Conservation (phyloP, 1,140 invertebrate species). For the Scylla paramamosain region DNA sequence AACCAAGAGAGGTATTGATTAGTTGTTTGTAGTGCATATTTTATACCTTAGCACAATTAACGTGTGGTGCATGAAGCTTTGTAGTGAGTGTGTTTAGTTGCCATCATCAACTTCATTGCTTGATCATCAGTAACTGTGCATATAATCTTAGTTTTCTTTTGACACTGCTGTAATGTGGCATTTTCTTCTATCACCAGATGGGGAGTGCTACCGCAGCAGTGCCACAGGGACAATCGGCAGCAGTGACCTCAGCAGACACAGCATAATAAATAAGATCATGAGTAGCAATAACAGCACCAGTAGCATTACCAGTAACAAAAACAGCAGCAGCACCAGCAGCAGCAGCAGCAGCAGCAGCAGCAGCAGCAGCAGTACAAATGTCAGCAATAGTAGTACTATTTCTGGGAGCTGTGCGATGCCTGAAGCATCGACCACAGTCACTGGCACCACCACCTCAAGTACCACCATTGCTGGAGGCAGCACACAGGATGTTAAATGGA, state of each 20-base stretch:
- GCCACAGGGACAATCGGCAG: background rate
- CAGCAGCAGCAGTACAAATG: constrained; percentile 19
- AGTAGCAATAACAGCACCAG: background rate
- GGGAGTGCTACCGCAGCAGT: constrained; percentile 34
- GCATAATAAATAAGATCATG: constrained; percentile 16
- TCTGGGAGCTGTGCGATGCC: background rate
- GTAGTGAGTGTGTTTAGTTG: background rate
- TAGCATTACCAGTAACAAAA: constrained; percentile 31
- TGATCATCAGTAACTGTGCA: too few species aligned
- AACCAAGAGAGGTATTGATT: constrained; percentile 44
- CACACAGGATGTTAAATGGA: constrained; percentile 81
- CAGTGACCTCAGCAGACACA: constrained; percentile 30
- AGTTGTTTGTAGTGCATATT: background rate
- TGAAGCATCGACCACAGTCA: background rate
- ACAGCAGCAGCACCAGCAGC: background rate
- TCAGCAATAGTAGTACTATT: constrained; percentile 8
- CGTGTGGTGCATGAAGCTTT: background rate
- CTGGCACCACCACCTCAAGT: background rate
- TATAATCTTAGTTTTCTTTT: too few species aligned
- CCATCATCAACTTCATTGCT: too few species aligned
- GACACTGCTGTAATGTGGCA: too few species aligned
- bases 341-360: background rate
- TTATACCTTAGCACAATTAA: background rate
- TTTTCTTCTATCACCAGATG: constrained; percentile 31
- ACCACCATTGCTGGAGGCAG: constrained; percentile 7